Evolutionary conservation across 2,113 vertebrate species (phyloP).

Genomic region (Tachysurus fulvidraco): DNA sequence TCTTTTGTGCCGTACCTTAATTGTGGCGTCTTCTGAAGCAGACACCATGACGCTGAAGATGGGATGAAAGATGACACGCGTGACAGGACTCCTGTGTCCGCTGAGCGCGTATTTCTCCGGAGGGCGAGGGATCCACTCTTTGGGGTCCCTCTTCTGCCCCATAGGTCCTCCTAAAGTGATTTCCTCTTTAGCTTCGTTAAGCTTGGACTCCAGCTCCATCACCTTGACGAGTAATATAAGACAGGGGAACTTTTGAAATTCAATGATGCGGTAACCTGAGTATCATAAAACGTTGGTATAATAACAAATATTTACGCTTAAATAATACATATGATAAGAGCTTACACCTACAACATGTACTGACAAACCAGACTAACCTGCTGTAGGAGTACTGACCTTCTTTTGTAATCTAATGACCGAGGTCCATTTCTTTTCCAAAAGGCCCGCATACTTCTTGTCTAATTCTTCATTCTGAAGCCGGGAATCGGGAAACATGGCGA

Average conservation of each 20-base stretch:
- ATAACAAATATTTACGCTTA: background rate
- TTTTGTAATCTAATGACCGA: slow-evolving; percentile 99
- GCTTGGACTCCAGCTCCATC: slow-evolving; percentile 98
- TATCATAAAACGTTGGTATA: background rate
- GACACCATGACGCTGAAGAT: slow-evolving; percentile 99
- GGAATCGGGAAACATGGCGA: background rate
- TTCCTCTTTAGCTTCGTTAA: slow-evolving; percentile 99
- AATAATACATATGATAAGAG: background rate
- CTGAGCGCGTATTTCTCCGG: slow-evolving; percentile 96
- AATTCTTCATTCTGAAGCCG: slow-evolving; percentile 91
- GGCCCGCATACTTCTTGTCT: slow-evolving; percentile 99
- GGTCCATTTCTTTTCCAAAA: slow-evolving; percentile 99
- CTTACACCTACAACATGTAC: background rate
- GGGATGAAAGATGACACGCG: slow-evolving; percentile 97
- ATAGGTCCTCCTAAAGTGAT: slow-evolving; percentile 94
- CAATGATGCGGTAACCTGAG: background rate
- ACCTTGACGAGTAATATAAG: slow-evolving; percentile 72
- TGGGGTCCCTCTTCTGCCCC: slow-evolving; percentile 95
- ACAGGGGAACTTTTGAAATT: background rate
- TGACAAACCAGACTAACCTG: background rate
- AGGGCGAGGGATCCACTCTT: slow-evolving; percentile 99
- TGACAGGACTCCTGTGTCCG: slow-evolving; percentile 95
- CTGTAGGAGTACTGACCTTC: slow-evolving; percentile 78
- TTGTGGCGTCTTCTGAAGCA: slow-evolving; percentile 97
- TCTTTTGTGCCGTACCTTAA: slow-evolving; percentile 81